Evolutionary conservation across 2,113 vertebrate species (phyloP), one percentile per base, ranked within the genome.

Genomic region (Jaculus jaculus): DNA sequence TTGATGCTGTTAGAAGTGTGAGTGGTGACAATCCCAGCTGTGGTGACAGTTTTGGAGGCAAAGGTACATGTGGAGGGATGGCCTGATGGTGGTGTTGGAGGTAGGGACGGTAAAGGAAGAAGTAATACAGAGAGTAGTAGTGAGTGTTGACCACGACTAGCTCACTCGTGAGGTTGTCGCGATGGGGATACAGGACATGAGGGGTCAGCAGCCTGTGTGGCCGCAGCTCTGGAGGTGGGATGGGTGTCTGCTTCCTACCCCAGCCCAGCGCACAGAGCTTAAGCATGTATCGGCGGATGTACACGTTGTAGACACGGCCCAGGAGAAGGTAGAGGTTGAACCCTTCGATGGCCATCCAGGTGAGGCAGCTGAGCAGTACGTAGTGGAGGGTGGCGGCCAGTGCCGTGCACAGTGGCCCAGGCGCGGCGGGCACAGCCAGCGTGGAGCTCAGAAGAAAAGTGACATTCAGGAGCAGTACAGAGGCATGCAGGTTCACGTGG

Each of bases 311-410:
- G 94, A 98, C 97, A 0, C 92, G 96, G 10, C 96, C 96, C 0
- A 98, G 78, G 7, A 97, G 95, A 1, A 97, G 89, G 94, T 97
- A 98, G 95, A 98, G 97, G 89, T 98, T 97, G 93, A 97, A 97
- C 78, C 98, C 97, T 58, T 98, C 98, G 0, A 98, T 95, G 93
- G 96, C 97, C 96, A 95, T 98, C 98, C 98, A 98, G 75, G 97
- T 96, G 72, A 97, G 93, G 63, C 94, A 94, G 78, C 96, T 94
- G 87, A 98, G 97, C 91, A 97, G 88, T 0, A 92, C 34, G 1
- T 87, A 97, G 84, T 98, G 98, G 28, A 98, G 94, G 71, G 30
- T 0, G 42, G 96, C 94, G 0, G 95, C 98, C 39, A 96, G 17
- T 0, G 1, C 89, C 0, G 0, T 10, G 54, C 98, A 98, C 0